Evolutionary conservation across 2,113 vertebrate species (phyloP), one percentile per base, ranked within the genome.

Genomic region (Paratilapia polleni): DNA sequence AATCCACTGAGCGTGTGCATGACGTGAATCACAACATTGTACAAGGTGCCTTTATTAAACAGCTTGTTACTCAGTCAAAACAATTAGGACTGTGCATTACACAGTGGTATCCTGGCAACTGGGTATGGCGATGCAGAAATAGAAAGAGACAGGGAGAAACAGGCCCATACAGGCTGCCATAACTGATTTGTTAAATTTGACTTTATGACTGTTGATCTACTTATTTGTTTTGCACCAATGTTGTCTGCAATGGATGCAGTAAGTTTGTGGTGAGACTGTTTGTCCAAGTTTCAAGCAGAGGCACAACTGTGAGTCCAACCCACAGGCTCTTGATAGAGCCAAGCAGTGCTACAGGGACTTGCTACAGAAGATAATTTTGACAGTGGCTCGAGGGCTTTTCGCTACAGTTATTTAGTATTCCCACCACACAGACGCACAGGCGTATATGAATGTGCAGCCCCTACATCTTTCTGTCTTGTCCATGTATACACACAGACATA

Each of bases 21-120:
- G 92, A 94, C 86, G 83, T 63, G 91, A 93, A 92, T 93, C 76
- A 82, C 89, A 94, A 91, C 79, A 64, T 49, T 86, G 66, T 87
- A 87, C 90, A 90, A 92, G 85, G 88, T 90, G 85, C 91, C 85
- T 93, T 91, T 92, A 93, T 93, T 90, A 89, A 91, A 91, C 85
- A 90, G 86, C 90, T 90, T 92, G 93, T 94, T 93, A 92, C 77
- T 88, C 87, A 92, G 87, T 93, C 87, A 92, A 93, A 93, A 93
- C 93, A 93, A 92, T 94, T 94, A 94, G 77, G 82, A 80, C 81
- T 63, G 70, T 86, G 88, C 70, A 84, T 91, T 91, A 92, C 82
- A 82, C 76, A 81, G 88, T 83, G 76, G 92, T 93, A 91, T 93
- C 91, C 91, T 86, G 87, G 92, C 91, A 93, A 93, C 93, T 84